A percentile compares a stretch with the other conserved stretches of the same genome.
Evolutionary conservation across 2,888 invertebrate species (phyloP).

Genomic region (Ophioninae sp.): DNA sequence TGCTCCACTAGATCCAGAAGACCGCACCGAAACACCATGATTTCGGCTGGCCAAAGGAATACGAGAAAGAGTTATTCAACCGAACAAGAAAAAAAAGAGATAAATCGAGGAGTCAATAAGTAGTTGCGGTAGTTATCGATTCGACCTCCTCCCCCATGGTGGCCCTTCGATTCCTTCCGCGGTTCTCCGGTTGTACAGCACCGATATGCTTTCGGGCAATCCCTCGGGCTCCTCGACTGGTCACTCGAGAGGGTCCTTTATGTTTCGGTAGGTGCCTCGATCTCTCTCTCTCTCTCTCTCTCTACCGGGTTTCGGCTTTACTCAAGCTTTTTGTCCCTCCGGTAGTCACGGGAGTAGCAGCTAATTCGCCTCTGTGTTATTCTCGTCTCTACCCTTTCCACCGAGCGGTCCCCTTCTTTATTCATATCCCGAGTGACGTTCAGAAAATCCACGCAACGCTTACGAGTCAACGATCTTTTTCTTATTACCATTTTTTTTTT

Average conservation of each 20-base stretch:
- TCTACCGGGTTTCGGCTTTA: constrained; percentile 11
- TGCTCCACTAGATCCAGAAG: too few species aligned
- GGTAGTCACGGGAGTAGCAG: constrained; percentile 54
- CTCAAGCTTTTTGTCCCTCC: constrained; percentile 58
- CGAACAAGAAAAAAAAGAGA: constrained; percentile 27
- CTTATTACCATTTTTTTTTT: too few species aligned
- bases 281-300: constrained; percentile 33
- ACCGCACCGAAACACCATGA: background rate
- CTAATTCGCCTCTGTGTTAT: constrained; percentile 62
- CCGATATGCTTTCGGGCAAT: constrained; percentile 47
- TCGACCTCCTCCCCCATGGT: constrained; percentile 44
- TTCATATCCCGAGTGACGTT: constrained; percentile 19
- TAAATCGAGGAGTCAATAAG: constrained; percentile 53
- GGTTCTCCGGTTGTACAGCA: constrained; percentile 40
- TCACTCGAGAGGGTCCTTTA: constrained; percentile 60
- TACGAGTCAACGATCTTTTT: background rate
- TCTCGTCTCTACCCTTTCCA: constrained; percentile 22
- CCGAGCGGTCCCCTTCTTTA: background rate
- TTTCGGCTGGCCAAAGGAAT: constrained; percentile 3
- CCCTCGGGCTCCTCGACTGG: constrained; percentile 55
- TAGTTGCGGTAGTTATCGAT: constrained; percentile 61
- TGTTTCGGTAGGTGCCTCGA: constrained; percentile 53
- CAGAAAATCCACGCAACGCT: constrained; percentile 24
- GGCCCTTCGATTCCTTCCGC: constrained; percentile 41
- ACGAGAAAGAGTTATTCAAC: constrained; percentile 3